A percentile compares a stretch with the other conserved stretches of the same genome.
Conservation (phyloP, 2,113 vertebrate species). For the Meleagris gallopavo region DNA sequence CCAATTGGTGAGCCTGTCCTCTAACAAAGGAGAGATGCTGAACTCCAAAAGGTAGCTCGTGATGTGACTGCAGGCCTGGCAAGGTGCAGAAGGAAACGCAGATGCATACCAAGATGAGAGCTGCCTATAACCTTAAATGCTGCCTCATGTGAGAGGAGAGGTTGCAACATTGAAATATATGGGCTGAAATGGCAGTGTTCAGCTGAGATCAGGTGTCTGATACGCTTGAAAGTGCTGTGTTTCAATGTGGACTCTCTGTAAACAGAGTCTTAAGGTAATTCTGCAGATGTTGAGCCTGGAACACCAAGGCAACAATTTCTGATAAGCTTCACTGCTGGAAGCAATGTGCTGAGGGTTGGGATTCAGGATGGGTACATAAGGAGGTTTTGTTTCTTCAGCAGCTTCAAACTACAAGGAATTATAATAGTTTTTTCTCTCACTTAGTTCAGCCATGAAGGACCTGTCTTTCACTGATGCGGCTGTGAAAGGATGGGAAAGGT, state of each 20-base stretch:
- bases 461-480: background rate
- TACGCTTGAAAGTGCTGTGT: background rate
- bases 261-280: background rate
- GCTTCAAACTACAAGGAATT: background rate
- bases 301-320: background rate
- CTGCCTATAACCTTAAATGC: background rate
- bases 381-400: background rate
- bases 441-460: background rate
- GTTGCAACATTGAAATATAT: background rate
- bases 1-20: constrained; percentile 28
- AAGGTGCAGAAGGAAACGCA: background rate
- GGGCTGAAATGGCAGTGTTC: background rate
- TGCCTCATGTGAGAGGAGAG: background rate
- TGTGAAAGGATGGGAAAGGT: background rate
- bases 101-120: background rate
- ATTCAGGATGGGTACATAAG: background rate
- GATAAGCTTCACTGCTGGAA: background rate
- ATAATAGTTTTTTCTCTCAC: background rate
- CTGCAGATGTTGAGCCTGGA: background rate
- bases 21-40: background rate
- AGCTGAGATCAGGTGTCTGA: background rate
- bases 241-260: background rate
- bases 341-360: background rate
- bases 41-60: background rate
- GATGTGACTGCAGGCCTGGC: background rate